Percentiles rank a stretch among this genome's conserved stretches.
Evolutionary conservation across 2,113 vertebrate species (phyloP).

Genomic region (Panthera tigris): DNA sequence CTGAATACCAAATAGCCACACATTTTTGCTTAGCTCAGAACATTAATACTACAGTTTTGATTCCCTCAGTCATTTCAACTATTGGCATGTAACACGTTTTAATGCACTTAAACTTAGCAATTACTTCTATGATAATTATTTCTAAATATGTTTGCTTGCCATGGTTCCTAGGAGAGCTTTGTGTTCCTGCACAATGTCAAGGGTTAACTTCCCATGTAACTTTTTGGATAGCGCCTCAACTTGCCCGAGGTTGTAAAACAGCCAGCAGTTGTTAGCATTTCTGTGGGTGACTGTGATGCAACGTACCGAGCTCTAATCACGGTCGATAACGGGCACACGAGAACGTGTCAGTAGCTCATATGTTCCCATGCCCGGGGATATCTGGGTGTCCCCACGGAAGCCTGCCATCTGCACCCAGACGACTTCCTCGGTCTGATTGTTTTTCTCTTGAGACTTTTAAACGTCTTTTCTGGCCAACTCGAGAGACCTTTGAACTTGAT

Average conservation of each 20-base stretch:
- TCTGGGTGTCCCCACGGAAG: background rate
- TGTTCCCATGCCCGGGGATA: too few relatives aligned
- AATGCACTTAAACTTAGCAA: background rate
- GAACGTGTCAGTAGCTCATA: rapidly evolving
- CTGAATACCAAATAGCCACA: background rate
- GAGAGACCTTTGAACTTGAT: constrained; percentile 4
- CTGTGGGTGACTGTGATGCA: background rate
- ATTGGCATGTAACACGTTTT: background rate
- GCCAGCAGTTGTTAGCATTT: background rate
- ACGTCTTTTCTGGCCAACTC: background rate
- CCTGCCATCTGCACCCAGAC: background rate
- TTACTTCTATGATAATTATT: background rate
- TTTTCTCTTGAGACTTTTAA: background rate
- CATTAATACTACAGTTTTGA: background rate
- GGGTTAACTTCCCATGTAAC: background rate
- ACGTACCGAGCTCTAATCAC: background rate
- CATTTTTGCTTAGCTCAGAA: background rate
- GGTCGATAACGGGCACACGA: background rate
- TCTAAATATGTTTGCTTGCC: background rate
- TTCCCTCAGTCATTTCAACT: background rate
- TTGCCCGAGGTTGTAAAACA: background rate
- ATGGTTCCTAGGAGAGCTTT: background rate
- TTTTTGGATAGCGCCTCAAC: background rate
- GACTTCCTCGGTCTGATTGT: background rate
- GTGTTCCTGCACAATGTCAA: background rate